A percentile compares a stretch with the other conserved stretches of the same genome.
Evolutionary conservation across 2,113 vertebrate genomes (phyloP).

Genomic region (Hippotragus niger): DNA sequence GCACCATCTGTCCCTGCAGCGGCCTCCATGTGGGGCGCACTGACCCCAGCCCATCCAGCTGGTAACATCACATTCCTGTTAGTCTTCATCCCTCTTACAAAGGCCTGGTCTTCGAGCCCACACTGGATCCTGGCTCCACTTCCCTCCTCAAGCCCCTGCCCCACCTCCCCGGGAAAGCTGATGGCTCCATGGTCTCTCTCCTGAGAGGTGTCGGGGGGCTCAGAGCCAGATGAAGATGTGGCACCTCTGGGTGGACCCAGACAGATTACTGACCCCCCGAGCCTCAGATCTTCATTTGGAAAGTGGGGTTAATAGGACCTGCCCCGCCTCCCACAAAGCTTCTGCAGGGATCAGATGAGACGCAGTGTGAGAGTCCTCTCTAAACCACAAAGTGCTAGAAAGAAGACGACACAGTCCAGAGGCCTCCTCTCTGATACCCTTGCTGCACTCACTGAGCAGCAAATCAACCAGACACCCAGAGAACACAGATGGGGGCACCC

Average conservation of each 20-base stretch:
- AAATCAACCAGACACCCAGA: neutral
- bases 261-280: neutral
- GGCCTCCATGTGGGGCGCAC: neutral
- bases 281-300: neutral
- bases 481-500: neutral
- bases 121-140: neutral
- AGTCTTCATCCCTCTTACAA: neutral
- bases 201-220: neutral
- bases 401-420: neutral
- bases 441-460: neutral
- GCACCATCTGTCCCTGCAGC: neutral
- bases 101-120: neutral
- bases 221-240: neutral
- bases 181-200: neutral
- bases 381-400: neutral
- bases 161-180: fast-evolving
- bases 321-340: neutral
- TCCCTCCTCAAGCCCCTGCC: neutral
- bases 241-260: neutral
- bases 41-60: neutral
- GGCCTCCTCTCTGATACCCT: neutral
- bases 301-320: neutral
- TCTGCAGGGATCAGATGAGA: neutral
- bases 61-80: neutral
- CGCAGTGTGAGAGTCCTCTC: neutral